Conservation (phyloP, 2,113 vertebrate genomes). For the Rattus rattus region DNA sequence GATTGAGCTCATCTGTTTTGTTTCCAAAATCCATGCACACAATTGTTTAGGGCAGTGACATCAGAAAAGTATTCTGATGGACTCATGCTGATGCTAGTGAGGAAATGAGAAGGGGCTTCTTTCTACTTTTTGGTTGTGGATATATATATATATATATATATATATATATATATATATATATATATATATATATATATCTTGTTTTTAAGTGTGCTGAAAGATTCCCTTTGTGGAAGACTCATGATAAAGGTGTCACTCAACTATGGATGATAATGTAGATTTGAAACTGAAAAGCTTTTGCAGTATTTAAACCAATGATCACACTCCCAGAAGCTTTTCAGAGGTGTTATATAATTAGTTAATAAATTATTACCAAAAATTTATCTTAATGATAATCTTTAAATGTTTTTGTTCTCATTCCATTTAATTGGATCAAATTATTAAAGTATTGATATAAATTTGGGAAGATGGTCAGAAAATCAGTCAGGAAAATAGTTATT, state of each 20-base stretch:
- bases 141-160: background rate
- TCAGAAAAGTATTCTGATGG: background rate
- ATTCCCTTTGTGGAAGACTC: background rate
- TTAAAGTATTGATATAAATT: constrained; percentile 11
- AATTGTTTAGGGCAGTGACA: background rate
- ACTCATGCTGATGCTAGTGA: background rate
- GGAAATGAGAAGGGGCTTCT: background rate
- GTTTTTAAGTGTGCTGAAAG: background rate
- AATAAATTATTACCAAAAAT: background rate
- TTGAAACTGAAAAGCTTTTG: background rate
- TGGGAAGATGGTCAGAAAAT: background rate
- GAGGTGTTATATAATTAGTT: background rate
- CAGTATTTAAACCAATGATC: background rate
- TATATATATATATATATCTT: background rate
- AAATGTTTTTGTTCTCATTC: background rate
- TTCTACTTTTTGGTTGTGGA: background rate
- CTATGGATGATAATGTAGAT: background rate
- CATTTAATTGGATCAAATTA: background rate
- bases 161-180: background rate
- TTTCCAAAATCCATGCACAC: background rate
- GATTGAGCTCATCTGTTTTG: background rate
- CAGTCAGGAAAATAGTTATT: background rate
- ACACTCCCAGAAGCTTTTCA: background rate
- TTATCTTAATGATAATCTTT: background rate
- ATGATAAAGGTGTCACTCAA: background rate